A percentile compares a stretch with the other conserved stretches of the same genome.
phyloP scores from a whole-genome alignment of 2,888 invertebrate species.

The Bugulina stolonifera region DNA sequence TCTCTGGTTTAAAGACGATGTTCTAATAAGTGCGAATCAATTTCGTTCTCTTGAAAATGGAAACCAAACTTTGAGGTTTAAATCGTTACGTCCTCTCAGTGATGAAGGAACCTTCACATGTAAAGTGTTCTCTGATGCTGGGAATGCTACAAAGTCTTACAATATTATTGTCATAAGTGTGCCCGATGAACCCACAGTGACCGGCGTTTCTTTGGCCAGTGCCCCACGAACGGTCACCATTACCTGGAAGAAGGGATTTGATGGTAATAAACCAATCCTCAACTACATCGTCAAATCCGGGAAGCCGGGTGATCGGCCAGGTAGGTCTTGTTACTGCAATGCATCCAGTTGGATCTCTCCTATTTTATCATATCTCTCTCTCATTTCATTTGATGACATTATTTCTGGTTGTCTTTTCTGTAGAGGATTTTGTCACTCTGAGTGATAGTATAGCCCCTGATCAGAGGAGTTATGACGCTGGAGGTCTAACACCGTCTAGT shows the following conservation, averaged over 20 bases:
- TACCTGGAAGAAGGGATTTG: constrained; percentile 90
- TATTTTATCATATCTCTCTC: too few relatives aligned
- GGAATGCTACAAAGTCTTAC: constrained; percentile 84
- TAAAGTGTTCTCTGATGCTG: constrained; percentile 76
- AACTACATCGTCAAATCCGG: constrained; percentile 79
- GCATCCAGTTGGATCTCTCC: too few relatives aligned
- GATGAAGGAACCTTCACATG: constrained; percentile 93
- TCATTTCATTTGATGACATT: too few relatives aligned
- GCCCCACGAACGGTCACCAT: constrained; percentile 79
- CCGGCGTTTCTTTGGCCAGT: constrained; percentile 71
- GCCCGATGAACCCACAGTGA: constrained; percentile 85
- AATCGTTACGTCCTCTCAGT: background rate
- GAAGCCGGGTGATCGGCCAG: too few relatives aligned
- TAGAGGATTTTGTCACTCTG: background rate
- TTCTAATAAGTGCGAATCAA: background rate
- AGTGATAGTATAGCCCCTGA: background rate
- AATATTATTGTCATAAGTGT: constrained; percentile 83
- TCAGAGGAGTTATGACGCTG: constrained; percentile 3
- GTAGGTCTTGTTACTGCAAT: too few relatives aligned
- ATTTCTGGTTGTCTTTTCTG: background rate
- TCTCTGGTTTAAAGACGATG: background rate
- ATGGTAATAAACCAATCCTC: constrained; percentile 90
- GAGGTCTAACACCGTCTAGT: constrained; percentile 78
- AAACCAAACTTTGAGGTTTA: constrained; percentile 19
- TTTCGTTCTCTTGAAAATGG: background rate